A percentile compares a stretch with the other conserved stretches of the same genome.
These are phyloP conservation scores for Ahaetulla prasina DNA, from an alignment of 2,113 vertebrate species.

Conservation along the genomic window DNA sequence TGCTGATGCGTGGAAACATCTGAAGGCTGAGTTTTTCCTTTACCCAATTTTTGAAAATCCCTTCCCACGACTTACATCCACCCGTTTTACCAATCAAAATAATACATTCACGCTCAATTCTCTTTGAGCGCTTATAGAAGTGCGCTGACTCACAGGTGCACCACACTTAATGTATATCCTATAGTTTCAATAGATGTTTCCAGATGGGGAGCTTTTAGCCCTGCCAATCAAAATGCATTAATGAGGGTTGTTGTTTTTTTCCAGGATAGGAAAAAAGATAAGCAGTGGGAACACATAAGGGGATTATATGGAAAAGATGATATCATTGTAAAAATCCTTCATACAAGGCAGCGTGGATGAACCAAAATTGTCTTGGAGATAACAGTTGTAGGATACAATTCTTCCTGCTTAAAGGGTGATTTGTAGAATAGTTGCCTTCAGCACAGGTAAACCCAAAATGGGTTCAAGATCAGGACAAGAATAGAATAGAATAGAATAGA, in stretches of 20 bases:
- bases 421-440: too few relatives aligned
- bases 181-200: background rate
- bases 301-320: background rate
- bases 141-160: background rate
- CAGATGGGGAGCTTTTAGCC: background rate
- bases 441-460: too few relatives aligned
- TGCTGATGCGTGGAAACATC: constrained; percentile 8
- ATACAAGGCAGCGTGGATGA: background rate
- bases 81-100: background rate
- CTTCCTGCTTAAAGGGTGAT: background rate
- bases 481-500: too few relatives aligned
- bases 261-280: background rate
- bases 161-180: background rate
- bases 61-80: background rate
- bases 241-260: background rate
- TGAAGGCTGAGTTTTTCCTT: background rate
- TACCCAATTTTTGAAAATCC: background rate
- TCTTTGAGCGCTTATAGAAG: background rate
- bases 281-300: background rate
- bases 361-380: background rate
- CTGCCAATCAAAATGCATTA: background rate
- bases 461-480: too few relatives aligned
- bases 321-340: background rate
- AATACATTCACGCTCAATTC: background rate
- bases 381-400: background rate